Base-by-base conservation (phyloP, 2,797 vertebrate genomes). In the Alectoris magna region DNA sequence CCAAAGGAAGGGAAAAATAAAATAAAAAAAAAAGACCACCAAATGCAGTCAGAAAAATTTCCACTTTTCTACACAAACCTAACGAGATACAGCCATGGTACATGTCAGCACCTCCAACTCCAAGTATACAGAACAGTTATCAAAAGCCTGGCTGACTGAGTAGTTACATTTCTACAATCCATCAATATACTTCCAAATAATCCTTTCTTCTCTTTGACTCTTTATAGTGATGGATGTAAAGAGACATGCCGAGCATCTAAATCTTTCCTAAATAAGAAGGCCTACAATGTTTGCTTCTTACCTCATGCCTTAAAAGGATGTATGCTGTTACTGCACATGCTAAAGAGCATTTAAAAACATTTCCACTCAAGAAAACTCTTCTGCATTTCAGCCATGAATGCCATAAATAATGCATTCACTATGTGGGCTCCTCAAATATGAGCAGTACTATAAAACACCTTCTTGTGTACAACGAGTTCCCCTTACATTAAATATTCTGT, bases 101-200 rank as follows among this genome's bases (percentile, higher is more conserved):
- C 6, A 36, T 23, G 59, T 72, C 78, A 95, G 43, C 62, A 83
- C 22, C 51, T 83, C 63, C 44, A 74, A 66, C 27, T 77, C 58
- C 73, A 60, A 69, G 39, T 21, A 67, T 14, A 68, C 31, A 14
- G 26, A 83, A 63, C 23, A 75, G 22, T 76, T 89, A 75, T 63
- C 73, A 92, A 83, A 88, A 92, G 56, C 56, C 41, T 81, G 64
- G 43, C 41, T 60, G 58, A 46, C 19, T 62, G 12, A 86, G 73
- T 66, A 72, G 76, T n/a, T 83, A 84, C 27, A 49, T 88, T 94
- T 86, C 70, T 76, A 68, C 64, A 90, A 63, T 76, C 58, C 79
- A 86, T 86, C 70, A 90, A 46, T 76, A 93, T 11, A n/a, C 38
- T 91, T 80, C 70, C 36, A 91, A 95, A 76, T 60, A 91, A 64